Conservation (phyloP, 2,888 invertebrate genomes). For the Caenorhabditis sp. region DNA sequence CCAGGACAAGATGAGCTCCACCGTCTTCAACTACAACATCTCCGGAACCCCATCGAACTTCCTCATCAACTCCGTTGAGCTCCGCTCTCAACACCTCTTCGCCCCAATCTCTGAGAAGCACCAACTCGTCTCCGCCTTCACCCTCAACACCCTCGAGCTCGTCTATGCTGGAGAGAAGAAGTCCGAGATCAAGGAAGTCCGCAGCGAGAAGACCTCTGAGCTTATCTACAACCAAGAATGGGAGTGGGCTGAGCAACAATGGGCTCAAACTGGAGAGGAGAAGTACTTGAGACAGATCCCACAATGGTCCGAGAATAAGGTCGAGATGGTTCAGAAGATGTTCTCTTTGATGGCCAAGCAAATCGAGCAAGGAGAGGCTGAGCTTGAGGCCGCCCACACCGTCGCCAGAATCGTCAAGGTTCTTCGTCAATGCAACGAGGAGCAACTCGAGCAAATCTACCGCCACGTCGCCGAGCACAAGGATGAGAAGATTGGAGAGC, state of each 20-base stretch:
- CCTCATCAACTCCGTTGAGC: constrained; percentile 72
- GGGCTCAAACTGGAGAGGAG: constrained; percentile 74
- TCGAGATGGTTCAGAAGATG: constrained; percentile 68
- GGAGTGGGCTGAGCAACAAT: constrained; percentile 72
- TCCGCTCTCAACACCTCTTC: constrained; percentile 77
- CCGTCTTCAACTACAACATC: constrained; percentile 75
- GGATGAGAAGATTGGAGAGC: constrained; percentile 64
- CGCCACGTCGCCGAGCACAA: constrained; percentile 63
- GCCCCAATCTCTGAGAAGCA: constrained; percentile 66
- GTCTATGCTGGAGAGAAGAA: constrained; percentile 64
- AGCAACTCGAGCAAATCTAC: constrained; percentile 70
- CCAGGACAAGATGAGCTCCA: constrained; percentile 69
- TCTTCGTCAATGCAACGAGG: constrained; percentile 73
- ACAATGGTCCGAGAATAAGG: constrained; percentile 64
- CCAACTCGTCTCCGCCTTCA: constrained; percentile 67
- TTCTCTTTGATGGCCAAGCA: constrained; percentile 68
- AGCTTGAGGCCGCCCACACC: constrained; percentile 65
- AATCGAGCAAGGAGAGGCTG: constrained; percentile 66
- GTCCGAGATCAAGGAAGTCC: constrained; percentile 62
- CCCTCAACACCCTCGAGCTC: constrained; percentile 71
- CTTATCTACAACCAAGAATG: constrained; percentile 74
- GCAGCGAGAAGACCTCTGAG: constrained; percentile 56
- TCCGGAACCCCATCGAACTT: constrained; percentile 72
- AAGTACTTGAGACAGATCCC: constrained; percentile 69
- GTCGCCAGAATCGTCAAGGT: constrained; percentile 78